Percentiles rank a stretch among this genome's conserved stretches.
Evolutionary conservation across 2,888 invertebrate genomes (phyloP).

Genomic region (Drosophila koepferae): DNA sequence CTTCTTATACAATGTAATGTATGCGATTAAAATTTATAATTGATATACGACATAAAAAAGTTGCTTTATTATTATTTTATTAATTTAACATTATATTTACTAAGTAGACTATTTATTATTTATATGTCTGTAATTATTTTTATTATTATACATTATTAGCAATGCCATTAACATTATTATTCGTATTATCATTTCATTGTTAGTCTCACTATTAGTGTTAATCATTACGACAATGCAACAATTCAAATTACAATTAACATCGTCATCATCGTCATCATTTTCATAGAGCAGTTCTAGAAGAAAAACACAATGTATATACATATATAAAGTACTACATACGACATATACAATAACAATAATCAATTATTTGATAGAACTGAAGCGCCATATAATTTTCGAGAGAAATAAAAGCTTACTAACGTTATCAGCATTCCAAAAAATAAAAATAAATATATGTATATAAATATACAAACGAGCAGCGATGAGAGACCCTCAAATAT

Average conservation of each 20-base stretch:
- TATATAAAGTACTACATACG: neutral
- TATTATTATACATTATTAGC: neutral
- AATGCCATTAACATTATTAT: neutral
- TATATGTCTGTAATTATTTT: too few species aligned
- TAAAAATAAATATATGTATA: constrained; percentile 7
- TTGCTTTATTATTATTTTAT: too few species aligned
- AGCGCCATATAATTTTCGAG: constrained; percentile 8
- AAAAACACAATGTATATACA: neutral
- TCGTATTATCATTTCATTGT: neutral
- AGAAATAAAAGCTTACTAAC: constrained; percentile 6
- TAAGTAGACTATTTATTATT: neutral
- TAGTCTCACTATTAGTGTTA: neutral
- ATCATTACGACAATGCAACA: neutral
- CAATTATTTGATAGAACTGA: constrained; percentile 7
- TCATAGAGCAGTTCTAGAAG: neutral
- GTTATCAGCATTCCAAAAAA: constrained; percentile 31
- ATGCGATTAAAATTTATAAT: neutral
- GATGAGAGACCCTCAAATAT: constrained; percentile 43
- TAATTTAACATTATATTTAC: too few species aligned
- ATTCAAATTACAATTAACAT: neutral
- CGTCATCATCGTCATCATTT: too few species aligned
- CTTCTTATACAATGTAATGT: neutral
- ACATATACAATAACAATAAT: neutral
- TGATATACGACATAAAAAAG: neutral
- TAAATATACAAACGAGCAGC: constrained; percentile 39